A percentile compares a stretch with the other conserved stretches of the same genome.
phyloP scores from a whole-genome alignment of 2,113 vertebrate species.

The Calidris pygmaea region DNA sequence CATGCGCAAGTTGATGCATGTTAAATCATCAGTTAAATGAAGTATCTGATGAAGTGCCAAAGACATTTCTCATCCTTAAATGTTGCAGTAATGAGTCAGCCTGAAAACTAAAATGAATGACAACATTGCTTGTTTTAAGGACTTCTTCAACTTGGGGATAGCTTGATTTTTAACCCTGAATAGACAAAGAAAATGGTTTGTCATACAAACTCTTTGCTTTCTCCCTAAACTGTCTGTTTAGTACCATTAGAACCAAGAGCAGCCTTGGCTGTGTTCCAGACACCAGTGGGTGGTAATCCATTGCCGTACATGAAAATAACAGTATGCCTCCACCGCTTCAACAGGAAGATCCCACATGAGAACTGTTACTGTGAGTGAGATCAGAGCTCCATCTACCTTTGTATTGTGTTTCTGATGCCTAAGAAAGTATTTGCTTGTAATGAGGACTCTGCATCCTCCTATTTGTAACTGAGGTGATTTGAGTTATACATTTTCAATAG shows the following conservation, averaged over 20 bases:
- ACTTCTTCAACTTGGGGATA: neutral
- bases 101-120: neutral
- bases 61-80: neutral
- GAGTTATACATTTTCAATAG: neutral
- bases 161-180: neutral
- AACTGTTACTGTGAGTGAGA: neutral
- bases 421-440: neutral
- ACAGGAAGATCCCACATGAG: neutral
- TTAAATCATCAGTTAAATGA: neutral
- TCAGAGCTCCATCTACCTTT: neutral
- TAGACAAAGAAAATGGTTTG: neutral
- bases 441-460: neutral
- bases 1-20: neutral
- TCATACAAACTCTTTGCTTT: neutral
- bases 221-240: neutral
- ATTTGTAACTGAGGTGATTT: neutral
- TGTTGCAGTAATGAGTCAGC: neutral
- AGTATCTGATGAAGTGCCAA: neutral
- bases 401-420: neutral
- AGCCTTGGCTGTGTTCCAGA: neutral
- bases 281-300: neutral
- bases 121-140: neutral
- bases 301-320: neutral
- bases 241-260: neutral
- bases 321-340: neutral